Conservation (phyloP, 1,140 invertebrate species). For the Mactra quadrangularis region DNA sequence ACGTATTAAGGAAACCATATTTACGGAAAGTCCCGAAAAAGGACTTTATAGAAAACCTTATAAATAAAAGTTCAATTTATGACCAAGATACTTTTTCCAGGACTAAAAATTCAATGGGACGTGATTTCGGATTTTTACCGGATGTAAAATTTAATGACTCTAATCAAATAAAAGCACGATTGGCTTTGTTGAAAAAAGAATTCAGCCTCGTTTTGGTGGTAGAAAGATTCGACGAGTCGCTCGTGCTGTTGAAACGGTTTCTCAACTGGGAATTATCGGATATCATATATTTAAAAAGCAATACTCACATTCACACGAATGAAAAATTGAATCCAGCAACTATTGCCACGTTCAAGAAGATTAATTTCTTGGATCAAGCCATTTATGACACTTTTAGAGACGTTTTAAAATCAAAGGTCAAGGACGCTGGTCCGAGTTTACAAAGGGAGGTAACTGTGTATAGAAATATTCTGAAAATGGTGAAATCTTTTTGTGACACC, state of each 20-base stretch:
- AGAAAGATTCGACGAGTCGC: constrained; percentile 85
- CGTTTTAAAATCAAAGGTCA: constrained; percentile 47
- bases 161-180: constrained; percentile 25
- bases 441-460: constrained; percentile 56
- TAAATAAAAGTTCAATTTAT: constrained; percentile 17
- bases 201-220: constrained; percentile 85
- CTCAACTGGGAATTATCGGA: constrained; percentile 84
- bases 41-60: constrained; percentile 40
- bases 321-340: background rate
- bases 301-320: constrained; percentile 8
- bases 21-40: constrained; percentile 33
- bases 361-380: constrained; percentile 51
- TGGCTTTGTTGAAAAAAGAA: constrained; percentile 43
- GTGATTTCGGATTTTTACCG: constrained; percentile 32
- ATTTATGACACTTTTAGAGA: constrained; percentile 61
- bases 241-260: constrained; percentile 83
- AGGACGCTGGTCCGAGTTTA: constrained; percentile 19
- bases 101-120: constrained; percentile 29
- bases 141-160: constrained; percentile 2
- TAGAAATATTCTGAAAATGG: constrained; percentile 27
- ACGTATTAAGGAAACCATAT: constrained; percentile 19
- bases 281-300: constrained; percentile 73
- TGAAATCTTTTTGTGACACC: constrained; percentile 56
- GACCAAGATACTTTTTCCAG: constrained; percentile 1
- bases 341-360: constrained; percentile 34